These are phyloP conservation scores for human DNA, from an alignment of 2,113 vertebrate species.

Conservation along the genomic window DNA sequence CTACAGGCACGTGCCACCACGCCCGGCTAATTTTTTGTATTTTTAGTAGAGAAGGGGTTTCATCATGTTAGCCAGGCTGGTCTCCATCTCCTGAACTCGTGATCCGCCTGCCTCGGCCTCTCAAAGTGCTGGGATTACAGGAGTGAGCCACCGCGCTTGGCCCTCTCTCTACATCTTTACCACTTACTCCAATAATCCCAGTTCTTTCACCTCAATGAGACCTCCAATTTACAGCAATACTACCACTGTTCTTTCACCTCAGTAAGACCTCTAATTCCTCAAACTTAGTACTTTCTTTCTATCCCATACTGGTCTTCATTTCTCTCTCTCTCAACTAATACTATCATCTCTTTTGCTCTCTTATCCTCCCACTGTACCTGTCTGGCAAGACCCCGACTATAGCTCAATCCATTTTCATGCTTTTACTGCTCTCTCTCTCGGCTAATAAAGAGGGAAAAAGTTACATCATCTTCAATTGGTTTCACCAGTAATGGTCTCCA, in stretches of 20 bases:
- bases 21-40: too few species aligned
- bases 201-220: neutral
- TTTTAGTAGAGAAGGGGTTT: too few species aligned
- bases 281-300: neutral
- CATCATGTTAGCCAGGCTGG: too few species aligned
- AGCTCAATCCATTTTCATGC: neutral
- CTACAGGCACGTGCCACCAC: too few species aligned
- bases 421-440: neutral
- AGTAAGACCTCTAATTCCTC: neutral
- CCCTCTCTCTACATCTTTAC: neutral
- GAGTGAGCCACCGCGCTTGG: too few species aligned
- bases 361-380: neutral
- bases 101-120: too few species aligned
- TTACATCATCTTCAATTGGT: neutral
- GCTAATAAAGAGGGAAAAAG: accelerated
- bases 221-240: neutral
- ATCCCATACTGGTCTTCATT: neutral
- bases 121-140: too few species aligned
- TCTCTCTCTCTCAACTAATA: neutral
- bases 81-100: too few species aligned
- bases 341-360: neutral
- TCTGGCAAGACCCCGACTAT: neutral
- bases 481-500: slow-evolving; percentile 10
- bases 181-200: neutral
- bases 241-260: neutral